These are phyloP conservation scores for Zophobas morio DNA, from an alignment of 1,140 invertebrate genomes.

Conservation along the genomic window DNA sequence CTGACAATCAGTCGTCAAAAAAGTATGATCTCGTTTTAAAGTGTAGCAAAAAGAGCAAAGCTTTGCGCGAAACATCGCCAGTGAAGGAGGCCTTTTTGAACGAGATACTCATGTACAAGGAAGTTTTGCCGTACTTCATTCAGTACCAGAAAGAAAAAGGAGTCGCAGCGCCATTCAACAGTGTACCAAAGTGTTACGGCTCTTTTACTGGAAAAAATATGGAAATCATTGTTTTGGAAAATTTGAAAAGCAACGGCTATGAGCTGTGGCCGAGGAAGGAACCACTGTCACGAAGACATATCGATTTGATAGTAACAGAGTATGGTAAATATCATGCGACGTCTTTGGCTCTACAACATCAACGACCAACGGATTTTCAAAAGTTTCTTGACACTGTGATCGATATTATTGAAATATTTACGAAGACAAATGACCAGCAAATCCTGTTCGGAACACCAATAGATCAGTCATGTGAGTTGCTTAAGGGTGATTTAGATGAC, in stretches of 20 bases:
- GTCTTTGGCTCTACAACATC: not conserved
- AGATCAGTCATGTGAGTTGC: conserved; percentile 18
- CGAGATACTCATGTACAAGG: conserved; percentile 57
- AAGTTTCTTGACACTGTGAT: not conserved
- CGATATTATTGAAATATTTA: not conserved
- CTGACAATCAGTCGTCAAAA: conserved; percentile 4
- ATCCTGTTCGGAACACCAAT: conserved; percentile 35
- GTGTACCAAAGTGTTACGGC: too few relatives aligned
- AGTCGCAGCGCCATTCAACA: too few relatives aligned
- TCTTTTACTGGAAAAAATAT: conserved; percentile 65
- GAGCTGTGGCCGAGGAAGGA: conserved; percentile 67
- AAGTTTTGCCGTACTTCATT: conserved; percentile 36
- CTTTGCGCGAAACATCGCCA: conserved; percentile 20
- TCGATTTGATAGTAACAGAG: conserved; percentile 64
- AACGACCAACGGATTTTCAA: too few relatives aligned
- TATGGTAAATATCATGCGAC: too few relatives aligned
- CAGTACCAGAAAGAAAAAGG: too few relatives aligned
- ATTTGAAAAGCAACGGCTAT: conserved; percentile 68
- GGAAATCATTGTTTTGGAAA: conserved; percentile 67
- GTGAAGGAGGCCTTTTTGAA: conserved; percentile 13
- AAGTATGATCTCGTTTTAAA: conserved; percentile 18
- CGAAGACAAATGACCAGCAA: conserved; percentile 62
- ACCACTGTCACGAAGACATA: conserved; percentile 67
- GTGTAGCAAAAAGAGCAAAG: conserved; percentile 7
- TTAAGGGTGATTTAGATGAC: conserved; percentile 46